A percentile compares a stretch with the other conserved stretches of the same genome.
phyloP scores from a whole-genome alignment of 2,113 vertebrate genomes.

The Lonchura striata region DNA sequence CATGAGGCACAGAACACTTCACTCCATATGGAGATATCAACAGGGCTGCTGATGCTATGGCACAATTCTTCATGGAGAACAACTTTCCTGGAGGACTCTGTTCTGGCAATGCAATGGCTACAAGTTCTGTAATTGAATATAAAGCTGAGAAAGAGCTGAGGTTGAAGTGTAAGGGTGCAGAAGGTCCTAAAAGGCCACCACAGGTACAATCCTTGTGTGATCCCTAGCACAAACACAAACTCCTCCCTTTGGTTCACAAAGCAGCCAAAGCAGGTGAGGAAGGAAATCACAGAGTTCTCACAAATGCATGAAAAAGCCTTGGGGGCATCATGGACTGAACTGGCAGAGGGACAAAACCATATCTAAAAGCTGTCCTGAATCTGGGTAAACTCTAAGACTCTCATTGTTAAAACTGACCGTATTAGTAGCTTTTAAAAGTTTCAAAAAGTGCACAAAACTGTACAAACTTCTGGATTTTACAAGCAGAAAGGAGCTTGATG shows the following conservation, averaged over 20 bases:
- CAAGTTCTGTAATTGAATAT: neutral
- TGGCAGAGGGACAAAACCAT: neutral
- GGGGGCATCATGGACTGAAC: neutral
- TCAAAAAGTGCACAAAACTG: neutral
- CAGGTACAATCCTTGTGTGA: neutral
- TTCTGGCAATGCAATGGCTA: neutral
- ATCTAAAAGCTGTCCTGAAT: neutral
- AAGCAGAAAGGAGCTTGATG: neutral
- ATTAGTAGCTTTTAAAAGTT: neutral
- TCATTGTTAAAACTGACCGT: neutral
- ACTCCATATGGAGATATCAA: neutral
- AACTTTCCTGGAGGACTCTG: neutral
- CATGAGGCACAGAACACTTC: neutral
- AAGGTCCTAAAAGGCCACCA: neutral
- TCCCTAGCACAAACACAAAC: neutral
- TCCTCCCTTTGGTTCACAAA: neutral
- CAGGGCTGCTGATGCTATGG: neutral
- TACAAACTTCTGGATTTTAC: neutral
- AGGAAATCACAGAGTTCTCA: neutral
- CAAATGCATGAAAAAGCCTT: neutral
- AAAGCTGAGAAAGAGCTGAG: neutral
- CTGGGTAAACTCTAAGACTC: neutral
- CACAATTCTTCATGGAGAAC: neutral
- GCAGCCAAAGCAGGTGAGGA: neutral
- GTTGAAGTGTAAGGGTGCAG: neutral